phyloP scores from a whole-genome alignment of 2,113 vertebrate genomes.

The Hyaena hyaena region DNA sequence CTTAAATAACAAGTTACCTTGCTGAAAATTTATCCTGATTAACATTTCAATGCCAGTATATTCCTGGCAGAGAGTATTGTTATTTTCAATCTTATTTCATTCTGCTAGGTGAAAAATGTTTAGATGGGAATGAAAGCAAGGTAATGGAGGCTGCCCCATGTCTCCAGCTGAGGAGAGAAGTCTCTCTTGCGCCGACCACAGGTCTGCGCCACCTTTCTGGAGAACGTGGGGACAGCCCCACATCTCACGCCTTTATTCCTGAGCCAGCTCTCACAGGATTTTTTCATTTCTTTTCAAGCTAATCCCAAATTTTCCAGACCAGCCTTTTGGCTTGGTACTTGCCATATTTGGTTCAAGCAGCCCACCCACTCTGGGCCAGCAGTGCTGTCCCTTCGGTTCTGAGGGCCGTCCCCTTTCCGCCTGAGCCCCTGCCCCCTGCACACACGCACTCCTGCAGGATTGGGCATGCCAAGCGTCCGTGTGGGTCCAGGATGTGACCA shows the following conservation, averaged over 20 bases:
- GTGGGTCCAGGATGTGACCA: fast-evolving
- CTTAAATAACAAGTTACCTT: background rate
- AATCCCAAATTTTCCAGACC: no score
- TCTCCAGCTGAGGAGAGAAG: background rate
- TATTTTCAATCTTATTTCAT: background rate
- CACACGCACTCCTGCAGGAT: fast-evolving
- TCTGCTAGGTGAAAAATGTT: background rate
- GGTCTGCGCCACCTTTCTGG: background rate
- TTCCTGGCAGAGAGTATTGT: background rate
- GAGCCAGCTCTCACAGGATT: fast-evolving
- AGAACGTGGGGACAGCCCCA: background rate
- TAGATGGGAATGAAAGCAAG: background rate
- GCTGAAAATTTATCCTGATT: background rate
- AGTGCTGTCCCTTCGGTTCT: background rate
- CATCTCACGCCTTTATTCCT: background rate
- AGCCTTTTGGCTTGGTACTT: background rate
- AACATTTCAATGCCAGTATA: background rate
- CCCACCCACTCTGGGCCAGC: background rate
- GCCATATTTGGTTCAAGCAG: background rate
- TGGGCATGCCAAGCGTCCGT: fast-evolving
- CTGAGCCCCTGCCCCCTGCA: fast-evolving
- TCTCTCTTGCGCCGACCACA: fast-evolving
- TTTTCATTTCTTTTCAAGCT: background rate
- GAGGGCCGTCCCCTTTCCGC: fast-evolving
- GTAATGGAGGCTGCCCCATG: background rate